Evolutionary conservation across 2,888 invertebrate species (phyloP).

Genomic region (Chironomus tentans): DNA sequence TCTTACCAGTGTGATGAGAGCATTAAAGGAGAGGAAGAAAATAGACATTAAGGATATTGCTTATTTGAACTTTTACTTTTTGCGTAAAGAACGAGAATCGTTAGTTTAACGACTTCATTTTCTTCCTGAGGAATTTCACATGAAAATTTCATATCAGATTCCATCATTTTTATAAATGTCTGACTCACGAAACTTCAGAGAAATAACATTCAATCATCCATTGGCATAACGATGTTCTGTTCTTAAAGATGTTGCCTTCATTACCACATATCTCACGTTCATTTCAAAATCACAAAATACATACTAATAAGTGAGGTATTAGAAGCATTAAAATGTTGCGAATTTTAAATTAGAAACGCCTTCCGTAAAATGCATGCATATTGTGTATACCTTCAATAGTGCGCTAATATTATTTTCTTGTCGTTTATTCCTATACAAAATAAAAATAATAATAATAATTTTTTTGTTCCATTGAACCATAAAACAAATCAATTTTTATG

Average conservation of each 20-base stretch:
- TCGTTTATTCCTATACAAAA: not conserved
- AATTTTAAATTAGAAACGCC: conserved; percentile 27
- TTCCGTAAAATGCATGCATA: conserved; percentile 11
- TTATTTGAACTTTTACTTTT: not conserved
- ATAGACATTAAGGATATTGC: not conserved
- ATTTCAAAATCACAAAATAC: too few relatives aligned
- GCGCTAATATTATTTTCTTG: not conserved
- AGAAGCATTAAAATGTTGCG: conserved; percentile 15
- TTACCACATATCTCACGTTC: not conserved
- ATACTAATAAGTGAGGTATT: not conserved
- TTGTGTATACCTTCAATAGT: not conserved
- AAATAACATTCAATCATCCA: too few relatives aligned
- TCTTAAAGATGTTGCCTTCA: not conserved
- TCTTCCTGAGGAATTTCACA: not conserved
- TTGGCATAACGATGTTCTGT: not conserved
- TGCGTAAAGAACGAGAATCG: not conserved
- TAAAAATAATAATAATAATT: too few relatives aligned
- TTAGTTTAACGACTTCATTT: not conserved
- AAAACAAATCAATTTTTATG: conserved; percentile 26
- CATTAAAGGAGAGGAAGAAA: not conserved
- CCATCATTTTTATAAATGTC: too few relatives aligned
- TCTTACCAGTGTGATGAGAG: not conserved
- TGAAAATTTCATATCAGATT: not conserved
- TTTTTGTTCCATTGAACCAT: conserved; percentile 14
- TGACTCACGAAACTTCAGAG: too few relatives aligned